phyloP scores from a whole-genome alignment of 2,888 invertebrate genomes.

The Eupithecia dodoneata region DNA sequence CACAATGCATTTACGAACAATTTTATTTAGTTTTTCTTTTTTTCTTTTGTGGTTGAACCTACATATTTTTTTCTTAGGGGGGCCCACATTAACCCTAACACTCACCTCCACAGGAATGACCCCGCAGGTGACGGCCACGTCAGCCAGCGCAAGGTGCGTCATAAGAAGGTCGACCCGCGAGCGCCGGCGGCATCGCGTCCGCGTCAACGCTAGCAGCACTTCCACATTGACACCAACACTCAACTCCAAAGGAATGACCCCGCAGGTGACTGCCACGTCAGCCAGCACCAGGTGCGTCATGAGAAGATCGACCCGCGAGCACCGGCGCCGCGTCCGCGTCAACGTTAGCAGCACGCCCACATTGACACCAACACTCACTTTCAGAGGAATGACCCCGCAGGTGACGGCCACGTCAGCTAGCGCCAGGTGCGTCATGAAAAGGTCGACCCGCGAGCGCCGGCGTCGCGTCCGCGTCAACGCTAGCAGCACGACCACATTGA shows the following conservation, averaged over 20 bases:
- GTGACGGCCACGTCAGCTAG: slow-evolving; percentile 92
- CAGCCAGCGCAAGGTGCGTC: slow-evolving; percentile 58
- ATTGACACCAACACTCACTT: slow-evolving; percentile 82
- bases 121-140: too few relatives aligned
- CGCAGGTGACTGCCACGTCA: slow-evolving; percentile 91
- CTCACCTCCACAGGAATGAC: too few relatives aligned
- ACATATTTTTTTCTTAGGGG: too few relatives aligned
- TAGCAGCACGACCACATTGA: slow-evolving; percentile 84
- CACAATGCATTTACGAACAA: too few relatives aligned
- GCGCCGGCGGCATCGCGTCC: slow-evolving; percentile 60
- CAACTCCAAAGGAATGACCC: slow-evolving; percentile 90
- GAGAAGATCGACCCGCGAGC: slow-evolving; percentile 89
- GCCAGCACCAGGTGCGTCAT: slow-evolving; percentile 91
- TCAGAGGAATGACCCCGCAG: slow-evolving; percentile 90
- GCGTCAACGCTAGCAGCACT: slow-evolving; percentile 48
- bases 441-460: slow-evolving; percentile 88
- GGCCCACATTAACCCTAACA: too few relatives aligned
- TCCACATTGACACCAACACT: slow-evolving; percentile 81
- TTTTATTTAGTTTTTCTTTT: too few relatives aligned
- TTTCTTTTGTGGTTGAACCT: too few relatives aligned
- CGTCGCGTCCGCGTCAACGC: slow-evolving; percentile 70
- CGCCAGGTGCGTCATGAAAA: slow-evolving; percentile 91
- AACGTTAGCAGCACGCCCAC: slow-evolving; percentile 73
- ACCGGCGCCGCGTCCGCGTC: slow-evolving; percentile 80
- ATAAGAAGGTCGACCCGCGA: slow-evolving; percentile 91